Evolutionary conservation across 2,113 vertebrate species (phyloP).

Genomic region (Acrocephalus kingi): DNA sequence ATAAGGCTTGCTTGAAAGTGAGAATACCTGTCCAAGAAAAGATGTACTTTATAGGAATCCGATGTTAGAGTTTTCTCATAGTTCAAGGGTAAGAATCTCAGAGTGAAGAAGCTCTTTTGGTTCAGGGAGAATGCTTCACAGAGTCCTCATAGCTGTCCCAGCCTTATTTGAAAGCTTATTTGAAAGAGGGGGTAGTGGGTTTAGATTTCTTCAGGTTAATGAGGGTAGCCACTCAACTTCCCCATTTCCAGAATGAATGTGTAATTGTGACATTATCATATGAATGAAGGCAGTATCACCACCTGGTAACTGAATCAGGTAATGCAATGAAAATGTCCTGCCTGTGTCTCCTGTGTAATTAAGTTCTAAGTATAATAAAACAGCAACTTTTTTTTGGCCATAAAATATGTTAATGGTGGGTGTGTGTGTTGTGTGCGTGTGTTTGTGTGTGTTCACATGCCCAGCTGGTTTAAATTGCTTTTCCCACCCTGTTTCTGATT

Average conservation of each 20-base stretch:
- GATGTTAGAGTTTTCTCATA: neutral
- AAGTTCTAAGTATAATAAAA: neutral
- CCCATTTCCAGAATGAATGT: neutral
- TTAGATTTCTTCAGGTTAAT: neutral
- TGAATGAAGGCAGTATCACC: neutral
- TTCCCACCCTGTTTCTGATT: neutral
- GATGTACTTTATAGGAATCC: neutral
- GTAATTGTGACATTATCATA: slow-evolving; percentile 35
- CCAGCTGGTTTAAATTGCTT: neutral
- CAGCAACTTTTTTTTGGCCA: neutral
- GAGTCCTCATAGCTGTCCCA: neutral
- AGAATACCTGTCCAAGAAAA: neutral
- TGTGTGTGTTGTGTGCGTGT: no score
- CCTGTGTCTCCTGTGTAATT: neutral
- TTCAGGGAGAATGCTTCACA: neutral
- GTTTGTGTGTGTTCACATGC: neutral
- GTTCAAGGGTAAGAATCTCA: neutral
- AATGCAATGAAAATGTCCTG: neutral
- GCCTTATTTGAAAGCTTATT: neutral
- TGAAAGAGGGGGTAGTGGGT: neutral
- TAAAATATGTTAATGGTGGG: neutral
- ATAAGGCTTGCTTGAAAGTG: neutral
- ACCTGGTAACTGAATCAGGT: neutral
- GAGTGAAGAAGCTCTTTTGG: neutral
- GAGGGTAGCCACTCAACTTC: neutral